Conservation (phyloP, 1,140 invertebrate species). For the Pogonus chalceus region DNA sequence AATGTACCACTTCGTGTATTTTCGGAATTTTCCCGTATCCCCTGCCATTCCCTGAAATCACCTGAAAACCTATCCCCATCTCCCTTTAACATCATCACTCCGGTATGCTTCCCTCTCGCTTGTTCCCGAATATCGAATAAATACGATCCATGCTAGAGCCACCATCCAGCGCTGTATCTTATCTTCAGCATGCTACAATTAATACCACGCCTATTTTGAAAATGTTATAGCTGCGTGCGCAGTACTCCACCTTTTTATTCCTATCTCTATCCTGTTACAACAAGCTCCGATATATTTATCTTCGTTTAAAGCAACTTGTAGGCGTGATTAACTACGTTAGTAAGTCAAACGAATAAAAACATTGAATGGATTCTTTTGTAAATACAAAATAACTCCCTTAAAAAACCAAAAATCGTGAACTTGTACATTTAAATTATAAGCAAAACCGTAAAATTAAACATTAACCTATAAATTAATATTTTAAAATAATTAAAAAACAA, state of each 20-base stretch:
- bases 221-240: not conserved
- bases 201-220: not conserved
- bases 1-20: not conserved
- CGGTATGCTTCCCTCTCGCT: not conserved
- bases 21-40: too few species aligned
- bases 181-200: conserved; percentile 15
- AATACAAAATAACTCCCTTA: not conserved
- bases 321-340: conserved; percentile 28
- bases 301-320: conserved; percentile 23
- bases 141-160: conserved; percentile 5
- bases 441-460: too few species aligned
- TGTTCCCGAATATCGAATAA: not conserved
- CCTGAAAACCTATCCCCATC: not conserved
- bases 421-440: too few species aligned
- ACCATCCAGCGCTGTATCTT: conserved; percentile 18
- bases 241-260: not conserved
- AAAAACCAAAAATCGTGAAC: too few species aligned
- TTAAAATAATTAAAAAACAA: too few species aligned
- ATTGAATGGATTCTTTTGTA: not conserved
- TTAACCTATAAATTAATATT: too few species aligned
- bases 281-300: conserved; percentile 9
- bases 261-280: conserved; percentile 14
- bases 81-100: conserved; percentile 11
- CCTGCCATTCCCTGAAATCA: too few species aligned
- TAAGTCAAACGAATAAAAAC: conserved; percentile 30